Percentiles rank a stretch among this genome's conserved stretches.
These are phyloP conservation scores for Dendrocincla fuliginosa DNA, from an alignment of 2,797 vertebrate species.

Conservation along the genomic window DNA sequence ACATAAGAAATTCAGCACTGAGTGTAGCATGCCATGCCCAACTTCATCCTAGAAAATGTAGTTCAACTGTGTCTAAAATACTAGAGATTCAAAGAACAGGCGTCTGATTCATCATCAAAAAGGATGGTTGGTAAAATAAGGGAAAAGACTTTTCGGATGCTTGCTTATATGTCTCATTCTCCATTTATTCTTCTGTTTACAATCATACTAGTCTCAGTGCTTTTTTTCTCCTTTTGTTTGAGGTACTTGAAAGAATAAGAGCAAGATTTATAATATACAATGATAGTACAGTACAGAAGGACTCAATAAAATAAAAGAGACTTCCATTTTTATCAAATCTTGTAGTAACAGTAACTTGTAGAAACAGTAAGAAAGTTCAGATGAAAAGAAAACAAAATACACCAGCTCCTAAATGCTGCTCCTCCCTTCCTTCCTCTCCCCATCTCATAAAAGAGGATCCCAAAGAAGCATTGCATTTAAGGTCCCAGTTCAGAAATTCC, in stretches of 20 bases:
- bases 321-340: not conserved
- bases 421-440: constrained; percentile 68
- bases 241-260: not conserved
- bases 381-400: constrained; percentile 40
- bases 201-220: not conserved
- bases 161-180: not conserved
- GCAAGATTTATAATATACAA: not conserved
- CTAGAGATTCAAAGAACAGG: not conserved
- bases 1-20: not conserved
- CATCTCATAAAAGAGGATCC: constrained; percentile 51
- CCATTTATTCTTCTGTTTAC: not conserved
- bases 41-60: not conserved
- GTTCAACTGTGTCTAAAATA: not conserved
- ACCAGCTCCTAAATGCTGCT: constrained; percentile 15
- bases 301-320: not conserved
- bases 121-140: not conserved
- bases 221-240: not conserved
- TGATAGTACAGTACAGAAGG: not conserved
- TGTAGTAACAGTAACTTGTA: not conserved
- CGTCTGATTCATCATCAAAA: not conserved
- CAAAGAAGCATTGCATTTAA: constrained; percentile 1
- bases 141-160: not conserved
- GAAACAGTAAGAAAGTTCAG: not conserved
- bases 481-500: constrained; percentile 17
- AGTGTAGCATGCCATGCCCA: not conserved